Evolutionary conservation across 2,113 vertebrate species (phyloP).

Genomic region (Pygoscelis adeliae): DNA sequence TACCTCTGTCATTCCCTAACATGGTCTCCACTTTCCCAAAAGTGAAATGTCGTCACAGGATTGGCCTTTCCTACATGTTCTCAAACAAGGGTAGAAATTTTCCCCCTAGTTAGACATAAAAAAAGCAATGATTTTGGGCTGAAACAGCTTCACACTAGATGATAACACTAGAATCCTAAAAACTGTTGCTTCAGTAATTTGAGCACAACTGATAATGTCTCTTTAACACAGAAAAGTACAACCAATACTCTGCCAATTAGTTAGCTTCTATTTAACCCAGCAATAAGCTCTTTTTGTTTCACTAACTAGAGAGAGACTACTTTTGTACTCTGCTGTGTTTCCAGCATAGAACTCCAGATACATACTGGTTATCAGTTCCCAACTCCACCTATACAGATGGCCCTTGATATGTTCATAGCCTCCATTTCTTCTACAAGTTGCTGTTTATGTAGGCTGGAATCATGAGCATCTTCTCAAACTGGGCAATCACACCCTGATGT

Average conservation of each 20-base stretch:
- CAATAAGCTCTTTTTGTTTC: background rate
- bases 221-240: background rate
- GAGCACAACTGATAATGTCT: background rate
- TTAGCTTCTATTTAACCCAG: background rate
- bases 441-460: background rate
- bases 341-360: background rate
- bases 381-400: background rate
- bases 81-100: background rate
- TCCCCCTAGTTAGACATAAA: background rate
- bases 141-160: background rate
- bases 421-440: background rate
- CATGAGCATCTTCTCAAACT: background rate
- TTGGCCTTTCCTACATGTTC: background rate
- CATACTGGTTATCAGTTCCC: background rate
- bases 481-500: rapidly evolving
- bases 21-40: background rate
- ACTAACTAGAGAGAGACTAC: background rate
- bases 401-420: background rate
- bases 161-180: background rate
- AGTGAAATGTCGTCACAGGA: background rate
- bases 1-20: background rate
- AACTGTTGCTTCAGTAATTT: background rate
- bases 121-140: background rate
- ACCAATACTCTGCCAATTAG: background rate
- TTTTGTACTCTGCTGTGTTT: background rate